Evolutionary conservation across 2,113 vertebrate species (phyloP), one percentile per base, ranked within the genome.

Genomic region (Oxyura jamaicensis): DNA sequence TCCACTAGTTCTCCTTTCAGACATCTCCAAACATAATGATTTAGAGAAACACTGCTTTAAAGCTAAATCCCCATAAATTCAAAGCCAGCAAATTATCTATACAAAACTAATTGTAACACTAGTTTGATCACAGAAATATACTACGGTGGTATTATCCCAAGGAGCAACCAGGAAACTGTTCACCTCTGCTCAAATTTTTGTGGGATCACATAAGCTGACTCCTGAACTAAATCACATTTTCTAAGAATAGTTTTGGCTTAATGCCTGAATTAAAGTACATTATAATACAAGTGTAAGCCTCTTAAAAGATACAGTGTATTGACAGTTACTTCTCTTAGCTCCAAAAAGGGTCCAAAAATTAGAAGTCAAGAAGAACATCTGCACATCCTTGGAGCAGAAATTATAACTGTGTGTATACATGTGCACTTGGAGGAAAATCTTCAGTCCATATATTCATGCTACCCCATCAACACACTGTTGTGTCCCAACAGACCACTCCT

Each of bases 361-460:
- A 69, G 16, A 69, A 80, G 84, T 92, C 35, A 82, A 73, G 84
- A 86, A 79, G 33, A 91, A 84, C 66, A 96, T 76, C 75, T 83
- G 67, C 69, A 69, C 17, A 91, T 78, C 26, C 75, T 53, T 21
- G 39, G 26, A 91, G 13, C 36, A 80, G 36, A 91, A 72, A 65
- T 20, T 74, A 0, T n/a, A 96, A 88, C 12, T 14, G n/a, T 25
- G 12, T 89, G 48, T 44, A 89, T 41, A 29, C 16, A 85, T 4
- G 26, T 50, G 33, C 42, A 80, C n/a, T 90, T 83, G 75, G 93
- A 94, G 86, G 50, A 95, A 78, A 81, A 92, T 76, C 48, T 90
- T 87, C n/a, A 71, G 81, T 72, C 21, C 33, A 63, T 80, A 87
- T 88, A 86, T 86, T 83, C 60, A 63, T 53, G 58, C 52, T 84